phyloP scores from a whole-genome alignment of 2,113 vertebrate genomes.

The Rhea pennata region DNA sequence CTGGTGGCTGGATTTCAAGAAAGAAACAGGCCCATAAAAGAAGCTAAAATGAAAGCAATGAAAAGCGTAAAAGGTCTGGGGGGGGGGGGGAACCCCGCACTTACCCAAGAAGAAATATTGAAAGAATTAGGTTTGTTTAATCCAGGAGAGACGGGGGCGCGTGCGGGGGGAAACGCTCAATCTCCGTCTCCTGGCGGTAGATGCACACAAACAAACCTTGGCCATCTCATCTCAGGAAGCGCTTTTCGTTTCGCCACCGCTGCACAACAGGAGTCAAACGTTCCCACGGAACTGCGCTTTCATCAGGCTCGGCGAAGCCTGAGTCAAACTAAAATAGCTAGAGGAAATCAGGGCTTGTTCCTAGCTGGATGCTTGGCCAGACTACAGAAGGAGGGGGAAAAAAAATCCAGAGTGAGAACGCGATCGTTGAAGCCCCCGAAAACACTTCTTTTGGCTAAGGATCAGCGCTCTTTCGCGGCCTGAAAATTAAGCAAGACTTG shows the following conservation, averaged over 20 bases:
- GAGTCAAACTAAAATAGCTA: constrained; percentile 27
- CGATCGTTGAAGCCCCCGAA: neutral
- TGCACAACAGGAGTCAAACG: neutral
- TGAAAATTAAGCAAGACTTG: neutral
- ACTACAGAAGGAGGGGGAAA: neutral
- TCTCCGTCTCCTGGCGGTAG: neutral
- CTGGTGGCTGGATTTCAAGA: neutral
- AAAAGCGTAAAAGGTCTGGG: neutral
- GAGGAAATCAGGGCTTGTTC: constrained; percentile 18
- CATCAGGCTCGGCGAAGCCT: neutral
- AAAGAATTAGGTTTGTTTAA: neutral
- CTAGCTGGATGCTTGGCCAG: neutral
- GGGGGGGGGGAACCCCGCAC: neutral
- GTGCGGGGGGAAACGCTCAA: neutral
- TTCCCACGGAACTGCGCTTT: neutral
- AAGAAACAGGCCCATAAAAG: neutral
- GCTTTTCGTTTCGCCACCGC: neutral
- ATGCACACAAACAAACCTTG: neutral
- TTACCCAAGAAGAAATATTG: neutral
- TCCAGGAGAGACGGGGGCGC: neutral
- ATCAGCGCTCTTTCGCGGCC: neutral
- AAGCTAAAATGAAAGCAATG: neutral
- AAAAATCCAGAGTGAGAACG: neutral
- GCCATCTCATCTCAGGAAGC: neutral
- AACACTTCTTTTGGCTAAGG: neutral